phyloP scores from a whole-genome alignment of 2,113 vertebrate species.

The Zeus faber region DNA sequence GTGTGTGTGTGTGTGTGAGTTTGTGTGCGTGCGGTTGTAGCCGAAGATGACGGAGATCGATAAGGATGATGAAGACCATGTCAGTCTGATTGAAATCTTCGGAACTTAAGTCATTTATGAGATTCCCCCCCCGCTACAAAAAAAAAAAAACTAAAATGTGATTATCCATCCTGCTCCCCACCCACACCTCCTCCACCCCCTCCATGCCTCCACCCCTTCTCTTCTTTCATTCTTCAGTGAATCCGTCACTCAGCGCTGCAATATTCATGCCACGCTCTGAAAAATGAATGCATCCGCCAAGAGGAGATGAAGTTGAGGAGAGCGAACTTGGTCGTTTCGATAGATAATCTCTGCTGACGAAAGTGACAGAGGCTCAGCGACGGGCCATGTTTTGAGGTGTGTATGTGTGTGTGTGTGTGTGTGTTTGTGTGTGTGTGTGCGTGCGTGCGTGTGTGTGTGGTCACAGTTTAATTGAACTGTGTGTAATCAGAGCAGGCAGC shows the following conservation, averaged over 20 bases:
- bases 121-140: slow-evolving; percentile 53
- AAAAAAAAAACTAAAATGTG: slow-evolving; percentile 57
- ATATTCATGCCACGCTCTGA: slow-evolving; percentile 68
- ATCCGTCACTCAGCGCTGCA: slow-evolving; percentile 69
- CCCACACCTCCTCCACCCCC: slow-evolving; percentile 12
- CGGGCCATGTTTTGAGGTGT: slow-evolving; percentile 42
- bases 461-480: too few relatives aligned
- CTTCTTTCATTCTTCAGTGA: slow-evolving; percentile 65
- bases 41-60: slow-evolving; percentile 27
- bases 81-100: slow-evolving; percentile 56
- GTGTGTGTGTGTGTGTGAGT: not conserved
- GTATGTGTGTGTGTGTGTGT: slow-evolving; percentile 4
- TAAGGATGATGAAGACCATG: slow-evolving; percentile 36
- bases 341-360: slow-evolving; percentile 59
- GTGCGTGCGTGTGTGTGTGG: slow-evolving; percentile 12
- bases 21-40: not conserved
- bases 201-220: slow-evolving; percentile 19
- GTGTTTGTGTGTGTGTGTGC: not conserved
- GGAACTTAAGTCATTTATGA: slow-evolving; percentile 60
- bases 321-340: slow-evolving; percentile 58
- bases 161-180: slow-evolving; percentile 53
- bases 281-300: slow-evolving; percentile 70
- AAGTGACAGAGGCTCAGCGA: slow-evolving; percentile 55
- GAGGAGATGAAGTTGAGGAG: slow-evolving; percentile 59
- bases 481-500: too few relatives aligned